These are phyloP conservation scores for Deilephila porcellus DNA, from an alignment of 2,888 invertebrate species.

Conservation along the genomic window DNA sequence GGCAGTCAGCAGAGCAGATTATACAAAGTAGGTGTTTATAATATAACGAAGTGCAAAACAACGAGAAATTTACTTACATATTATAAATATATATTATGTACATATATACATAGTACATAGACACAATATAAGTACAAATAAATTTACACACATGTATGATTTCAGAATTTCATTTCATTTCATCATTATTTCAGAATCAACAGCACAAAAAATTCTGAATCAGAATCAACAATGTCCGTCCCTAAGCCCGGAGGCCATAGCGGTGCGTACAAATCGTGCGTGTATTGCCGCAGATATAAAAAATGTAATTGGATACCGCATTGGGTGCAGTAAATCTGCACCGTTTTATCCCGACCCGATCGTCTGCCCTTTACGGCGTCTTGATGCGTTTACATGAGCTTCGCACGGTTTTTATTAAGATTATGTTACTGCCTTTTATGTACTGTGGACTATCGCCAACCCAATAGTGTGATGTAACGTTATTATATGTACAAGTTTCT, in stretches of 20 bases:
- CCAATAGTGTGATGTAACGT: too few relatives aligned
- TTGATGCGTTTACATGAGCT: slow-evolving; percentile 14
- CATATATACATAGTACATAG: too few relatives aligned
- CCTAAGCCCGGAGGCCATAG: background rate
- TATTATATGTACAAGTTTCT: too few relatives aligned
- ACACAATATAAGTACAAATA: too few relatives aligned
- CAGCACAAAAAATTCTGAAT: background rate
- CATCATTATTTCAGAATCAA: background rate
- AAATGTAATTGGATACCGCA: slow-evolving; percentile 9
- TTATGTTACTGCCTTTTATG: background rate
- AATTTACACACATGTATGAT: too few relatives aligned
- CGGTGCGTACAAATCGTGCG: slow-evolving; percentile 17
- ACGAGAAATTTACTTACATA: too few relatives aligned
- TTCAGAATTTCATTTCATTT: too few relatives aligned
- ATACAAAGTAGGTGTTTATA: too few relatives aligned
- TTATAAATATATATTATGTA: too few relatives aligned
- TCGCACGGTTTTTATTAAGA: background rate
- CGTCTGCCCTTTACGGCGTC: slow-evolving; percentile 35
- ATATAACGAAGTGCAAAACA: too few relatives aligned
- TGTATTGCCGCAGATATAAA: slow-evolving; percentile 14
- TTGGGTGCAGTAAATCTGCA: slow-evolving; percentile 13
- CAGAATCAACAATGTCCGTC: background rate
- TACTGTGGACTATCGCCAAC: background rate
- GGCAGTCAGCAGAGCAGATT: too few relatives aligned
- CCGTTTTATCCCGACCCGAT: slow-evolving; percentile 35